Evolutionary conservation across 2,113 vertebrate genomes (phyloP).

Genomic region (Bos indicus): DNA sequence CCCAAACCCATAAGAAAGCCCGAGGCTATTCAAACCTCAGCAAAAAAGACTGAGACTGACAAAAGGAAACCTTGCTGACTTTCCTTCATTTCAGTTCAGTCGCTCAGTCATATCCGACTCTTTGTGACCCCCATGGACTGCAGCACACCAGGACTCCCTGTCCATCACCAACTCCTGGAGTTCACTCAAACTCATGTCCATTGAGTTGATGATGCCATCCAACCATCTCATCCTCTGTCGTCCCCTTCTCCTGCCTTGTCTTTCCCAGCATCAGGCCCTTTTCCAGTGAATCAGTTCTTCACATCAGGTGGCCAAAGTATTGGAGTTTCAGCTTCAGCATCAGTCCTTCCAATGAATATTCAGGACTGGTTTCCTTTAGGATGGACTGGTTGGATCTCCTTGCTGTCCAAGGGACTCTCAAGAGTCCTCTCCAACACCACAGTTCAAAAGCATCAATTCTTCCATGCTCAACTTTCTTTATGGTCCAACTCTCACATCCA

Average conservation of each 20-base stretch:
- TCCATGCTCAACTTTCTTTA: background rate
- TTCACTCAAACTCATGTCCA: background rate
- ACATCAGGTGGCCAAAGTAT: background rate
- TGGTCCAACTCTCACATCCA: background rate
- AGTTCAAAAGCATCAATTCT: background rate
- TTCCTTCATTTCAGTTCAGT: background rate
- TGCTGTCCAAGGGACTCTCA: background rate
- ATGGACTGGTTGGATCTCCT: background rate
- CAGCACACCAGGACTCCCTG: background rate
- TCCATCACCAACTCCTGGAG: background rate
- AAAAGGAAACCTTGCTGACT: background rate
- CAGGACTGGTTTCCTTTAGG: background rate
- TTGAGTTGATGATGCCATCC: background rate
- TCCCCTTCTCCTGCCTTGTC: background rate
- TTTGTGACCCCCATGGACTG: background rate
- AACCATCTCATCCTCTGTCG: background rate
- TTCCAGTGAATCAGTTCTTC: background rate
- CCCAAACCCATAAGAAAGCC: background rate
- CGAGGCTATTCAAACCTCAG: background rate
- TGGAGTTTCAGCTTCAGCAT: background rate
- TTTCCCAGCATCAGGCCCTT: background rate
- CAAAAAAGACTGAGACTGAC: background rate
- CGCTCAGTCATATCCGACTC: background rate
- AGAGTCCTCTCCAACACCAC: background rate
- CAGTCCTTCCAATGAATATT: background rate